Conservation (phyloP, 2,888 invertebrate species). For the Doris montereyensis region DNA sequence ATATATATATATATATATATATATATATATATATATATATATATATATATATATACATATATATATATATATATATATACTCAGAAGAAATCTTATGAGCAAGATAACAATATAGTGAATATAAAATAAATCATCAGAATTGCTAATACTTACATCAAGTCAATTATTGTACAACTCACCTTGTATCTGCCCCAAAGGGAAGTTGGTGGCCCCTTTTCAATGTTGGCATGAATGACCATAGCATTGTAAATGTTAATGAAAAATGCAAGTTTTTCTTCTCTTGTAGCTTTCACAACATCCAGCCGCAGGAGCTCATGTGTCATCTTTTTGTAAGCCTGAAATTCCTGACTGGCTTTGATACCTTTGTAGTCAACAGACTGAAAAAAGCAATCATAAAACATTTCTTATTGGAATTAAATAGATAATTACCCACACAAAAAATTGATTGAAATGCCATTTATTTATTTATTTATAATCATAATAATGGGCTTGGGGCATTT, state of each 20-base stretch:
- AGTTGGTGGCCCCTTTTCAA: slow-evolving; percentile 71
- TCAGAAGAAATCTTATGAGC: too few relatives aligned
- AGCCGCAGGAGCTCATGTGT: slow-evolving; percentile 71
- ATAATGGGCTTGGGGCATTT: background rate
- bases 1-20: too few relatives aligned
- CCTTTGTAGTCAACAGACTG: slow-evolving; percentile 72
- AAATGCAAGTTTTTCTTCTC: slow-evolving; percentile 73
- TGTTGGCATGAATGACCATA: slow-evolving; percentile 74
- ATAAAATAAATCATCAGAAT: too few relatives aligned
- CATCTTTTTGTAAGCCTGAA: slow-evolving; percentile 67
- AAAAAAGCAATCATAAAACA: background rate
- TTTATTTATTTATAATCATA: background rate
- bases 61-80: too few relatives aligned
- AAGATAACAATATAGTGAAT: too few relatives aligned
- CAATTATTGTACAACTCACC: too few relatives aligned
- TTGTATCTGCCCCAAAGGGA: slow-evolving; percentile 74
- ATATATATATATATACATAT: too few relatives aligned
- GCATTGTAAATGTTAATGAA: slow-evolving; percentile 76
- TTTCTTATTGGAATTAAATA: too few relatives aligned
- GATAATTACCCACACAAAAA: too few relatives aligned
- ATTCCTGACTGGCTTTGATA: slow-evolving; percentile 70
- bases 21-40: too few relatives aligned
- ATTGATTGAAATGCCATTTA: too few relatives aligned
- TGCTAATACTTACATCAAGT: too few relatives aligned
- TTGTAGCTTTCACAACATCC: slow-evolving; percentile 56